Conservation (phyloP, 2,888 invertebrate genomes). For the Galeopsomyia nigrocyanea region DNA sequence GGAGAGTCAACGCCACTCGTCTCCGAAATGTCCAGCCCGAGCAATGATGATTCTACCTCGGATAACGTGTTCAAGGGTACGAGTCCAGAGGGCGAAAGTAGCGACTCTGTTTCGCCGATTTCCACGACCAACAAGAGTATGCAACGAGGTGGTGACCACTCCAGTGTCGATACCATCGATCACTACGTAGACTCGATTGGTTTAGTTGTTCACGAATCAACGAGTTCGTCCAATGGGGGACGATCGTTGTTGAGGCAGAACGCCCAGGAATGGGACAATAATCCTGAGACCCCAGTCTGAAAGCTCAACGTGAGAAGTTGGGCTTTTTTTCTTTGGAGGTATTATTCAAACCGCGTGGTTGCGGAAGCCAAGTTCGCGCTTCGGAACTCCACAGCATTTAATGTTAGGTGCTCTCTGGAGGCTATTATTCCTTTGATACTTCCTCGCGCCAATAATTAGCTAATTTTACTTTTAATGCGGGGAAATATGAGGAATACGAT, state of each 20-base stretch:
- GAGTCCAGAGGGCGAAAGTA: conserved; percentile 51
- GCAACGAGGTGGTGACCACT: conserved; percentile 11
- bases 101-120: conserved; percentile 51
- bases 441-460: too few relatives aligned
- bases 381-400: background rate
- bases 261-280: conserved; percentile 60
- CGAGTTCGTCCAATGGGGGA: conserved; percentile 41
- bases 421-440: too few relatives aligned
- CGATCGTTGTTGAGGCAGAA: conserved; percentile 55
- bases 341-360: too few relatives aligned
- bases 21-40: conserved; percentile 68
- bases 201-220: conserved; percentile 45
- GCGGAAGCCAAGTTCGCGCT: background rate
- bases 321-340: too few relatives aligned
- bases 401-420: too few relatives aligned
- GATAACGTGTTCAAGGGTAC: conserved; percentile 58
- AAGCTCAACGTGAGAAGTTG: too few relatives aligned
- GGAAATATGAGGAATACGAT: too few relatives aligned
- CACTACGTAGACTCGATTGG: conserved; percentile 55
- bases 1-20: conserved; percentile 81
- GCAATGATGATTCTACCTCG: conserved; percentile 54
- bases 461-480: too few relatives aligned
- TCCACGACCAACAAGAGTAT: conserved; percentile 51
- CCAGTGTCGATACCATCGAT: conserved; percentile 9
- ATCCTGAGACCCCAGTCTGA: conserved; percentile 65